Percentiles rank a stretch among this genome's conserved stretches.
Evolutionary conservation across 2,888 invertebrate genomes (phyloP).

Genomic region (Aromia moschata): DNA sequence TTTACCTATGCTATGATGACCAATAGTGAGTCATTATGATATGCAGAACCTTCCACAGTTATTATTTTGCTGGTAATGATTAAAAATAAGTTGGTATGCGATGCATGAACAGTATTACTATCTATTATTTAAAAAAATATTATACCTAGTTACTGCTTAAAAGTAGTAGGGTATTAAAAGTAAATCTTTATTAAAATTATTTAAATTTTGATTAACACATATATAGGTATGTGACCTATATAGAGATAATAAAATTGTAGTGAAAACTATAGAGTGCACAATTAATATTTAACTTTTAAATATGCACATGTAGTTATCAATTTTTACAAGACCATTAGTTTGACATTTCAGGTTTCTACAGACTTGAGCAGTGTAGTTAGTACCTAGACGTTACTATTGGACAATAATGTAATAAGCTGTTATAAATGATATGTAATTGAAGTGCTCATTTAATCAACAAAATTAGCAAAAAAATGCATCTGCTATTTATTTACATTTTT

Average conservation of each 20-base stretch:
- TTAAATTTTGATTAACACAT: no score
- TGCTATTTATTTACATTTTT: not conserved
- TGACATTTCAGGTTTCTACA: not conserved
- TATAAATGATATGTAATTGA: no score
- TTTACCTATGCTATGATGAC: not conserved
- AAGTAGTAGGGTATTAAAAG: no score
- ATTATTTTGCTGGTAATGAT: not conserved
- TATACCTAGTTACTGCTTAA: no score
- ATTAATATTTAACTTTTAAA: no score
- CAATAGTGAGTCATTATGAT: conserved; percentile 1
- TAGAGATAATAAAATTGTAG: no score
- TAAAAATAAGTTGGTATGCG: not conserved
- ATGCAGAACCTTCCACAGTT: not conserved
- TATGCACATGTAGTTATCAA: not conserved
- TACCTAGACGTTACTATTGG: not conserved
- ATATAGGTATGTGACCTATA: no score
- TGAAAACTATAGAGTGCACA: no score
- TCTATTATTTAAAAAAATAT: not conserved
- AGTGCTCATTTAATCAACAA: no score
- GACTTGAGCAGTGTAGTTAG: not conserved
- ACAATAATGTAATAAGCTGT: not conserved
- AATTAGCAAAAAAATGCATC: not conserved
- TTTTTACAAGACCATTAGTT: not conserved
- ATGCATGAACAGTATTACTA: not conserved
- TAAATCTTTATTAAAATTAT: no score